Percentiles rank a stretch among this genome's conserved stretches.
phyloP scores from a whole-genome alignment of 2,888 invertebrate genomes.

The Drosophila algonquin region DNA sequence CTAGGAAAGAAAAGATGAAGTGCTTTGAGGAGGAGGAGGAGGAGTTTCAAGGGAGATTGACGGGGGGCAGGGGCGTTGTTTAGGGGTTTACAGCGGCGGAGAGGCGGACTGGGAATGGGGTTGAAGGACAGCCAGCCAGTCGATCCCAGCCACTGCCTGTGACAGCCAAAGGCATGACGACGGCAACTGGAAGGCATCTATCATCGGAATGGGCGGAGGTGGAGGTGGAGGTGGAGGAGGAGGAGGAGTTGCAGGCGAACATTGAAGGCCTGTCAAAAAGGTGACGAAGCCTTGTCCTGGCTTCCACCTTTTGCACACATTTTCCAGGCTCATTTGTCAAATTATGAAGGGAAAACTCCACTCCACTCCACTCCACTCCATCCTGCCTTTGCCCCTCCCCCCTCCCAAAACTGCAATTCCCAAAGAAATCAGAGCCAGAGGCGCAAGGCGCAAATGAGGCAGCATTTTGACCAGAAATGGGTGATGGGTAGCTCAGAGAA shows the following conservation, averaged over 20 bases:
- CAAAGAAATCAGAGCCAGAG: constrained; percentile 63
- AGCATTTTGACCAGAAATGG: constrained; percentile 56
- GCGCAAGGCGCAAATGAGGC: constrained; percentile 73
- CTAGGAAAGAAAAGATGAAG: constrained; percentile 32
- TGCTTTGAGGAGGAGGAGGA: background rate
- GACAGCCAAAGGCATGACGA: constrained; percentile 10
- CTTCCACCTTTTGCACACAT: constrained; percentile 10
- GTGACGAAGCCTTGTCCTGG: constrained; percentile 64
- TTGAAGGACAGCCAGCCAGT: background rate
- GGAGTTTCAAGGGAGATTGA: background rate
- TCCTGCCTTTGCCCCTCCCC: too few relatives aligned
- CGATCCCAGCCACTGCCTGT: constrained; percentile 1
- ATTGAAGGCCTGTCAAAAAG: constrained; percentile 59
- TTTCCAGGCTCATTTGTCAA: constrained; percentile 67
- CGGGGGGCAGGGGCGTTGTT: background rate
- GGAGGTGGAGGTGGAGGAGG: background rate
- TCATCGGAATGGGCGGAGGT: constrained; percentile 28
- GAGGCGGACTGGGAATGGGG: background rate
- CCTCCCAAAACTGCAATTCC: constrained; percentile 16
- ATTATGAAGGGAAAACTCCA: constrained; percentile 50
- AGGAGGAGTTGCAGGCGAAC: background rate
- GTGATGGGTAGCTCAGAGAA: background rate
- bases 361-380: background rate
- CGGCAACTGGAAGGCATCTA: constrained; percentile 32
- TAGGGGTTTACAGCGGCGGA: constrained; percentile 4